A percentile compares a stretch with the other conserved stretches of the same genome.
Conservation (phyloP, 1,140 invertebrate genomes). For the Drosophila ficusphila region DNA sequence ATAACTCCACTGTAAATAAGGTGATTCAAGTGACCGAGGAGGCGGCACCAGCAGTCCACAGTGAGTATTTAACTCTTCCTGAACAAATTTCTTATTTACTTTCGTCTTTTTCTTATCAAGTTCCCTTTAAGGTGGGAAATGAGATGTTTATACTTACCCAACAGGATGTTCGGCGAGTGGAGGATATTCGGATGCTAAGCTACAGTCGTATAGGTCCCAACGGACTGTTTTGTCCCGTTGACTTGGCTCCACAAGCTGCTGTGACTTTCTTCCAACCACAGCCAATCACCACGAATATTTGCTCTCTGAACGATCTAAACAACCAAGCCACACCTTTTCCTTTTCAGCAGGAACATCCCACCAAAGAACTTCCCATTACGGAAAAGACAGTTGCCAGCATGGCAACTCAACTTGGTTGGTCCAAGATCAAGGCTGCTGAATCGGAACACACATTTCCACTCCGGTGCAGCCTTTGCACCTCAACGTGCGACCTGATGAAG, state of each 20-base stretch:
- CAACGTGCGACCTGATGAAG: slow-evolving; percentile 15
- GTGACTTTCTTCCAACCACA: background rate
- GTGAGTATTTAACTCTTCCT: slow-evolving; percentile 20
- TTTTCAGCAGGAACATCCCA: too few relatives aligned
- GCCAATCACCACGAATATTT: background rate
- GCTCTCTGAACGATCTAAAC: slow-evolving; percentile 1
- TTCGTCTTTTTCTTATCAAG: slow-evolving; percentile 10
- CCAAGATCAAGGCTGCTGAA: background rate
- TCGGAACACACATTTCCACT: background rate
- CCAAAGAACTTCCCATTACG: too few relatives aligned
- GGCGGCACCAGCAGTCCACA: slow-evolving; percentile 41
- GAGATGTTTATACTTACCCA: slow-evolving; percentile 58
- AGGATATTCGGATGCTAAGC: slow-evolving; percentile 51
- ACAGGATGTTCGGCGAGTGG: slow-evolving; percentile 63
- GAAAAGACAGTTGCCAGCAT: slow-evolving; percentile 15
- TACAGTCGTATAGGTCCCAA: slow-evolving; percentile 33
- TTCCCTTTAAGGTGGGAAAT: slow-evolving; percentile 55
- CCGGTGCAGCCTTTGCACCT: slow-evolving; percentile 29
- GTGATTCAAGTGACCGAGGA: slow-evolving; percentile 64
- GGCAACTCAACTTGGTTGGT: slow-evolving; percentile 38
- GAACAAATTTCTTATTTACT: background rate
- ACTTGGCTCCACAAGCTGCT: background rate
- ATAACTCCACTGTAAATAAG: slow-evolving; percentile 21
- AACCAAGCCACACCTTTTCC: background rate
- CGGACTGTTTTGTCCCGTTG: background rate